These are phyloP conservation scores for Telmatherina bonti DNA, from an alignment of 2,797 vertebrate genomes.

Conservation along the genomic window DNA sequence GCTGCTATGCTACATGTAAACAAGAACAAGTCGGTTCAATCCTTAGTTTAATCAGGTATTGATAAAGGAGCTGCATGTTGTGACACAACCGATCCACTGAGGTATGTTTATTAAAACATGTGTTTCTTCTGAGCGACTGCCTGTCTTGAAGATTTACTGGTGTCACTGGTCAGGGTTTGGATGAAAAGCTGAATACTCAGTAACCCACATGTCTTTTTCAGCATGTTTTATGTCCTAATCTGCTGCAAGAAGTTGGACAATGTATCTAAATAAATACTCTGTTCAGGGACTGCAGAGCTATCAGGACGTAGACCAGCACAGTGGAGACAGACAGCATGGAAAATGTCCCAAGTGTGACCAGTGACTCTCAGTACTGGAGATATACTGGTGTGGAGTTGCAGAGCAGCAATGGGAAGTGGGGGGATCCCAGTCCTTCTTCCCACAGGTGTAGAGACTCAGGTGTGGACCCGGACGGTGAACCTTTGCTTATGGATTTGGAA, in stretches of 20 bases:
- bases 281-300: background rate
- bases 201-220: background rate
- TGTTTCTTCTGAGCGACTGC: background rate
- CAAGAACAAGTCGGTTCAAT: background rate
- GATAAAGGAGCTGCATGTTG: too few species aligned
- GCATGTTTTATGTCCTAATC: constrained; percentile 12
- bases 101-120: background rate
- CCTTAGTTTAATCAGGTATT: background rate
- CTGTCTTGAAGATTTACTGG: too few species aligned
- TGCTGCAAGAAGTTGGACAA: constrained; percentile 12
- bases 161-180: too few species aligned
- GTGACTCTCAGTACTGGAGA: too few species aligned
- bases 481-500: background rate
- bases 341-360: background rate
- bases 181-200: background rate
- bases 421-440: background rate
- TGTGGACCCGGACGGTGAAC: constrained; percentile 23
- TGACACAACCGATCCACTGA: background rate
- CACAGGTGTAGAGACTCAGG: background rate
- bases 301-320: background rate
- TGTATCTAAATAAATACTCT: constrained; percentile 42
- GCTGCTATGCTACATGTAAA: constrained; percentile 31
- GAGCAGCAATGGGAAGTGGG: background rate
- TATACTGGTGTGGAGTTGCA: constrained; percentile 5
- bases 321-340: background rate